Evolutionary conservation across 1,140 invertebrate species (phyloP).

Genomic region (Nephotettix cincticeps): DNA sequence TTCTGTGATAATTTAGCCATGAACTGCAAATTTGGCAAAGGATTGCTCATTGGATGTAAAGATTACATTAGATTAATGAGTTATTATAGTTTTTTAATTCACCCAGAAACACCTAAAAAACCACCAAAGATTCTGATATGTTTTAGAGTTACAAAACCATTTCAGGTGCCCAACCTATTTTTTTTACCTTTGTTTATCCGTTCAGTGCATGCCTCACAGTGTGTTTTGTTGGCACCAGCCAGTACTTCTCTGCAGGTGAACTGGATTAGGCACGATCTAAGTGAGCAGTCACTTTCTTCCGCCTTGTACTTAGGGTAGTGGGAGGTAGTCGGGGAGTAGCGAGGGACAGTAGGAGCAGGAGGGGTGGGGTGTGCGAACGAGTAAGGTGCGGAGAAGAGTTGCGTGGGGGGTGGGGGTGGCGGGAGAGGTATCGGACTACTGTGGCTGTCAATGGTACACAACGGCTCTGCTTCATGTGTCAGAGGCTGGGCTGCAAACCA

Average conservation of each 20-base stretch:
- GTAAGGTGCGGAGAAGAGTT: neutral
- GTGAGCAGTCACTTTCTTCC: constrained; percentile 75
- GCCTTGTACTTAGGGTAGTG: constrained; percentile 57
- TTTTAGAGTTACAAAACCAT: too few species aligned
- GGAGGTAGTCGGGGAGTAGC: too few species aligned
- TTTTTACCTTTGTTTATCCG: constrained; percentile 57
- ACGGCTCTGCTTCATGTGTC: too few species aligned
- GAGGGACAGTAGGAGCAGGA: neutral
- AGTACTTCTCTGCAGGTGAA: constrained; percentile 89
- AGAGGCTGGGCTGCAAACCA: too few species aligned
- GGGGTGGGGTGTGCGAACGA: neutral
- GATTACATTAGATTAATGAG: too few species aligned
- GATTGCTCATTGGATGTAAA: too few species aligned
- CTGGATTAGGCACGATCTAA: constrained; percentile 85
- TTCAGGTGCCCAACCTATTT: too few species aligned
- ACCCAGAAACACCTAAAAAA: too few species aligned
- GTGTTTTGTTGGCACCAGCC: constrained; percentile 88
- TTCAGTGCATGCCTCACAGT: constrained; percentile 86
- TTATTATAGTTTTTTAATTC: too few species aligned
- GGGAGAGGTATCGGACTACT: neutral
- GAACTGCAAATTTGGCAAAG: too few species aligned
- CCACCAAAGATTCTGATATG: too few species aligned
- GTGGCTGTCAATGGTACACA: neutral
- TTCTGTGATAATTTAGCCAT: too few species aligned
- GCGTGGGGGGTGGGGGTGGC: neutral